Conservation (phyloP, 2,113 vertebrate species). For the Coregonus clupeaformis region DNA sequence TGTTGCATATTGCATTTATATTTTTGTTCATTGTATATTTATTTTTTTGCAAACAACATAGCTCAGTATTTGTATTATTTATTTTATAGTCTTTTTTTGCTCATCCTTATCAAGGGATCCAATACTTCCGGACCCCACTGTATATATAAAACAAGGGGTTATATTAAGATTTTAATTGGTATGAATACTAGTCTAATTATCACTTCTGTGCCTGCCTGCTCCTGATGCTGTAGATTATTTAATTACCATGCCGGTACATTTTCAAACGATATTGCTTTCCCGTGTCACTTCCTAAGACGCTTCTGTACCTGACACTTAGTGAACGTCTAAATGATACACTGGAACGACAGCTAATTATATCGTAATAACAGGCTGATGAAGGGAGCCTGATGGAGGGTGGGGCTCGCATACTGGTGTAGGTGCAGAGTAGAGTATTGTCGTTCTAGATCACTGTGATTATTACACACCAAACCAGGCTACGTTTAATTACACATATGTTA, state of each 20-base stretch:
- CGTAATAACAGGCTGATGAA: constrained; percentile 74
- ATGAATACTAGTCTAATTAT: constrained; percentile 75
- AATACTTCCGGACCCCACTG: too few relatives aligned
- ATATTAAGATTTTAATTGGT: constrained; percentile 62
- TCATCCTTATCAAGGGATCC: too few relatives aligned
- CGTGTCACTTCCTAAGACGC: constrained; percentile 63
- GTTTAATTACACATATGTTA: constrained; percentile 47
- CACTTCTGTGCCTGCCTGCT: constrained; percentile 59
- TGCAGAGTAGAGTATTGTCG: constrained; percentile 28
- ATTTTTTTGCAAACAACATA: too few relatives aligned
- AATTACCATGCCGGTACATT: constrained; percentile 73
- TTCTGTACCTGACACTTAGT: constrained; percentile 74
- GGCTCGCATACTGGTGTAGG: background rate
- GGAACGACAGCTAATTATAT: constrained; percentile 77
- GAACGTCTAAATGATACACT: constrained; percentile 74
- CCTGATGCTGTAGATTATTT: constrained; percentile 56
- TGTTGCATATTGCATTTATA: too few relatives aligned
- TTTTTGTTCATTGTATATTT: too few relatives aligned
- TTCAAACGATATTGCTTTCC: constrained; percentile 61
- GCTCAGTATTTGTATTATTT: too few relatives aligned
- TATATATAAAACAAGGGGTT: too few relatives aligned
- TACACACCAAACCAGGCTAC: constrained; percentile 39
- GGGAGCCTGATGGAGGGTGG: constrained; percentile 49
- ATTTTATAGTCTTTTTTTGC: too few relatives aligned
- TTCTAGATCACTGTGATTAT: constrained; percentile 43